phyloP scores from a whole-genome alignment of 2,888 invertebrate species.

The Helleia helle region DNA sequence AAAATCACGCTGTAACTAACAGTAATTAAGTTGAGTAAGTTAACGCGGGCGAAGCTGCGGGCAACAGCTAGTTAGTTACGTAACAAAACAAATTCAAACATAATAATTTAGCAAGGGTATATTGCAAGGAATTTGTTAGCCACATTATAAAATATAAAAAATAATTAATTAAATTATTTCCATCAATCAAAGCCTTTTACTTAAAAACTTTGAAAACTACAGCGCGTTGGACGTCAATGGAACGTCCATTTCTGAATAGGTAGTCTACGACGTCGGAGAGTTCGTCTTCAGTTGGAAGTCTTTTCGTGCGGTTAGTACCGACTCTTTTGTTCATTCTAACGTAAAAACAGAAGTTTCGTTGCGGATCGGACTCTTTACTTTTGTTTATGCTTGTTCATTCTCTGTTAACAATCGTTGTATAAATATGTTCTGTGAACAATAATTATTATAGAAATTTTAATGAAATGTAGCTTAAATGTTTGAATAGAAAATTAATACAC shows the following conservation, averaged over 20 bases:
- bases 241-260: slow-evolving; percentile 11
- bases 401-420: neutral
- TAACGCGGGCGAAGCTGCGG: too few species aligned
- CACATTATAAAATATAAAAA: too few species aligned
- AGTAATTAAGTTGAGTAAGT: too few species aligned
- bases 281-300: slow-evolving; percentile 8
- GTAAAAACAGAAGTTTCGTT: slow-evolving; percentile 18
- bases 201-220: slow-evolving; percentile 8
- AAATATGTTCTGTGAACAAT: too few species aligned
- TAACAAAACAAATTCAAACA: too few species aligned
- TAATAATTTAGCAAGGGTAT: too few species aligned
- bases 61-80: too few species aligned
- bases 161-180: neutral
- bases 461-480: too few species aligned
- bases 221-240: slow-evolving; percentile 12
- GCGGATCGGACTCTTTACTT: neutral
- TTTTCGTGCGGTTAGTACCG: slow-evolving; percentile 16
- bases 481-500: too few species aligned
- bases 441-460: too few species aligned
- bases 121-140: too few species aligned
- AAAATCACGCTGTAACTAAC: too few species aligned
- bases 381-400: neutral
- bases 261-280: slow-evolving; percentile 7
- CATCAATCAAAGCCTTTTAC: slow-evolving; percentile 1
- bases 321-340: slow-evolving; percentile 18